Base-by-base conservation (phyloP, 2,888 invertebrate species). In the Idaea dimidiata region DNA sequence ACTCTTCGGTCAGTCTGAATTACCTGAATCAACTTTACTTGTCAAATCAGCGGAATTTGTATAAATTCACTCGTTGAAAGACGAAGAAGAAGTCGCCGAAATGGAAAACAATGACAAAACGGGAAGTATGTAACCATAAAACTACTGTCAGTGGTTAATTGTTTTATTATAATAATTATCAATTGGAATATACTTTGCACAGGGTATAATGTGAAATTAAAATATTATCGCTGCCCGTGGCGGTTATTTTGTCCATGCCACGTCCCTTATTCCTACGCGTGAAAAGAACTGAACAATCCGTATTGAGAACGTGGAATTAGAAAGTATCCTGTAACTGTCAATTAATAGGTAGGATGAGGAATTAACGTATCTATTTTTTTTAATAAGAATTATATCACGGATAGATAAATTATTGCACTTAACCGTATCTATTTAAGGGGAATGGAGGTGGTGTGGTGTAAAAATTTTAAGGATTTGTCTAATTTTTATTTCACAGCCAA, bases 221-320 rank as follows among this genome's bases (percentile, higher is more conserved):
- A 81, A 81, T 83, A 79, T 79, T 78, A 79, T 79, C 74, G 75
- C 80, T 81, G 80, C 73, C 81, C 78, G 75, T 71, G 79, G 75
- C 71, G 78, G 80, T 74, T 70, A 71, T 70, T 72, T 71, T 71
- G 81, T 87, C 87, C 87, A 85, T 86, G 86, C 86, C 86, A 83
- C 79, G 88, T 91, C 91, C 90, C 91, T 91, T 88, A 86, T 85
- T 87, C 89, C 90, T 79, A 68, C 79, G 82, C 75, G 82, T 83
- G 84, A 79, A 87, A 88, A 89, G 89, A 88, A 90, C 89, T 89
- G 90, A 90, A 74, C 85, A 84, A 84, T 85, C 86, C 84, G 79
- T 86, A 83, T 81, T 75, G 81, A 85, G 81, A 85, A 85, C 81
- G 76, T 81, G 85, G 78, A 81, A 80, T 84, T 86, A 86, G 83